Conservation (phyloP, 2,888 invertebrate genomes). For the Volucella inanis region DNA sequence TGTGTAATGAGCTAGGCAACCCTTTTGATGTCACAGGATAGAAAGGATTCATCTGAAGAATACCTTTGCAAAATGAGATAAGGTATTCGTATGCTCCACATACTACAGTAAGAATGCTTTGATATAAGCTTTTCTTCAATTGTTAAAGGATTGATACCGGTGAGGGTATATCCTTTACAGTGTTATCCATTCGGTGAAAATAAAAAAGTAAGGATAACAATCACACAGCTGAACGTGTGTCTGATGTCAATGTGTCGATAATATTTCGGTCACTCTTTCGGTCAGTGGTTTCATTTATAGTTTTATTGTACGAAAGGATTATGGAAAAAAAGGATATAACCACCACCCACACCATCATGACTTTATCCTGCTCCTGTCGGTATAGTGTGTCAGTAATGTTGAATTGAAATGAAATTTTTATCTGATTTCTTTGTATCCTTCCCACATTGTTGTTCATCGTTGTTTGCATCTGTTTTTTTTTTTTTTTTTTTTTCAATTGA, state of each 20-base stretch:
- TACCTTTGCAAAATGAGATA: conserved; percentile 61
- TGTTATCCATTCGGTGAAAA: conserved; percentile 38
- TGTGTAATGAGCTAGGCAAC: conserved; percentile 52
- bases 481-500: conserved; percentile 23
- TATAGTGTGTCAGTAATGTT: conserved; percentile 66
- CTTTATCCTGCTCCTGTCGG: conserved; percentile 18
- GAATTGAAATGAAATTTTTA: conserved; percentile 74
- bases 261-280: conserved; percentile 71
- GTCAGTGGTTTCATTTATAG: conserved; percentile 73
- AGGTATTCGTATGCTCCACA: conserved; percentile 35
- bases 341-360: not conserved
- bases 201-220: conserved; percentile 53
- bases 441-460: conserved; percentile 37
- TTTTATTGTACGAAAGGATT: conserved; percentile 64
- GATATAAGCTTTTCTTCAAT: not conserved
- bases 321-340: conserved; percentile 17
- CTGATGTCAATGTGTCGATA: conserved; percentile 74
- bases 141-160: not conserved
- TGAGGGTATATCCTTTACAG: conserved; percentile 54
- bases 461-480: conserved; percentile 64
- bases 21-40: conserved; percentile 35
- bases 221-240: conserved; percentile 68
- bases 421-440: conserved; percentile 63
- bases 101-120: conserved; percentile 5
- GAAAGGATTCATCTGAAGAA: conserved; percentile 64